These are phyloP conservation scores for Eolophus roseicapilla DNA, from an alignment of 2,113 vertebrate genomes.

Conservation along the genomic window DNA sequence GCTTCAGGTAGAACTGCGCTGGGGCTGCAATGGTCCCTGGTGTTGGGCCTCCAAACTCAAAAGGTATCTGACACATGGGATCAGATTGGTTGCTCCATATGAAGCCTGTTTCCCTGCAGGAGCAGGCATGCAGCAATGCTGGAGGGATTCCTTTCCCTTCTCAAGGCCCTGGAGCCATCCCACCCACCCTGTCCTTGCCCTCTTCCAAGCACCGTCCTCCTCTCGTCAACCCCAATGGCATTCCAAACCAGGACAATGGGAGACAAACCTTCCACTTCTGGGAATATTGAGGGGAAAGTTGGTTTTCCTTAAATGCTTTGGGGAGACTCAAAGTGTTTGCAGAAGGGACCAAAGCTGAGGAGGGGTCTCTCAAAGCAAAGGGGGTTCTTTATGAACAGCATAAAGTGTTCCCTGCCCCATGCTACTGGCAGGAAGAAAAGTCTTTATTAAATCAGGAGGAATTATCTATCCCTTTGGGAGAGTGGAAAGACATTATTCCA, in stretches of 20 bases:
- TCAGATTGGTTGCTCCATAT: background rate
- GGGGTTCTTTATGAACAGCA: rapidly evolving
- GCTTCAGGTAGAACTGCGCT: too few species aligned
- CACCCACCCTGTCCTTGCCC: background rate
- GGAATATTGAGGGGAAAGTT: background rate
- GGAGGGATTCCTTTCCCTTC: background rate
- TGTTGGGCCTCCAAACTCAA: background rate
- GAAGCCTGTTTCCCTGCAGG: background rate
- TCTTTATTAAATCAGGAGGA: background rate
- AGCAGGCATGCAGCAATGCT: background rate
- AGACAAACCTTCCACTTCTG: background rate
- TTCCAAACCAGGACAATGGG: background rate
- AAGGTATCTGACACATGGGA: background rate
- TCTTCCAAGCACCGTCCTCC: rapidly evolving
- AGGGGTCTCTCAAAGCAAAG: background rate
- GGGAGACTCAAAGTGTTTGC: background rate
- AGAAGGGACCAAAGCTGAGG: background rate
- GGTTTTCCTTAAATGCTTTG: background rate
- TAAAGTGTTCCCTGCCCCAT: background rate
- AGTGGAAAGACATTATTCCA: background rate
- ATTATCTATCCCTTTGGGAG: background rate
- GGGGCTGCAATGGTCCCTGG: rapidly evolving
- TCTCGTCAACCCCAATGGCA: background rate
- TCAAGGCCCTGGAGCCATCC: background rate
- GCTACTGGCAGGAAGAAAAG: background rate